Percentiles rank a stretch among this genome's conserved stretches.
Conservation (phyloP, 2,113 vertebrate species). For the Xyrauchen texanus region DNA sequence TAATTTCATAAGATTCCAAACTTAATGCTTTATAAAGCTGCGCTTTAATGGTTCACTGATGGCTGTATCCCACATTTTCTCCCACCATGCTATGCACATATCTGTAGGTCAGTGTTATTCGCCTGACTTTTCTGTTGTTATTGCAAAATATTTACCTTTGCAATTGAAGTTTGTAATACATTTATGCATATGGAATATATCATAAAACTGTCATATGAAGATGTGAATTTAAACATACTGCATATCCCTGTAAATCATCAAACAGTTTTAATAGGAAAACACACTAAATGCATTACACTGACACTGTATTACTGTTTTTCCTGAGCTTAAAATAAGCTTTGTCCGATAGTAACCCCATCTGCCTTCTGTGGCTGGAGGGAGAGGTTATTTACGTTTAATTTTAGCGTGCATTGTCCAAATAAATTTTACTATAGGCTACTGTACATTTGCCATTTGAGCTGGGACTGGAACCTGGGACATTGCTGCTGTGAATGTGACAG, state of each 20-base stretch:
- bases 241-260: not conserved
- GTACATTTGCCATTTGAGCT: not conserved
- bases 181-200: too few relatives aligned
- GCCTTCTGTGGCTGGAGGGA: constrained; percentile 52
- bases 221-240: not conserved
- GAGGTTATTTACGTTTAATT: constrained; percentile 17
- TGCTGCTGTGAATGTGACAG: too few relatives aligned
- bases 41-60: not conserved
- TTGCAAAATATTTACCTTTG: too few relatives aligned
- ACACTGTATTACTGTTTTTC: constrained; percentile 18
- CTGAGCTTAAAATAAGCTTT: constrained; percentile 57
- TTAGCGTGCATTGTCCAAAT: constrained; percentile 8
- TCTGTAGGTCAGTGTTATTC: too few relatives aligned
- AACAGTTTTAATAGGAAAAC: constrained; percentile 1
- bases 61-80: constrained; percentile 22
- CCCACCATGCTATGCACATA: not conserved
- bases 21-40: constrained; percentile 2
- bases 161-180: too few relatives aligned
- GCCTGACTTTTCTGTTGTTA: not conserved
- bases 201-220: not conserved
- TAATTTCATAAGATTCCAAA: too few relatives aligned
- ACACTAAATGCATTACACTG: constrained; percentile 5
- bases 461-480: too few relatives aligned
- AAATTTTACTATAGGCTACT: not conserved
- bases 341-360: constrained; percentile 82